Base-by-base conservation (phyloP, 2,113 vertebrate species). In the Xenus cinereus region DNA sequence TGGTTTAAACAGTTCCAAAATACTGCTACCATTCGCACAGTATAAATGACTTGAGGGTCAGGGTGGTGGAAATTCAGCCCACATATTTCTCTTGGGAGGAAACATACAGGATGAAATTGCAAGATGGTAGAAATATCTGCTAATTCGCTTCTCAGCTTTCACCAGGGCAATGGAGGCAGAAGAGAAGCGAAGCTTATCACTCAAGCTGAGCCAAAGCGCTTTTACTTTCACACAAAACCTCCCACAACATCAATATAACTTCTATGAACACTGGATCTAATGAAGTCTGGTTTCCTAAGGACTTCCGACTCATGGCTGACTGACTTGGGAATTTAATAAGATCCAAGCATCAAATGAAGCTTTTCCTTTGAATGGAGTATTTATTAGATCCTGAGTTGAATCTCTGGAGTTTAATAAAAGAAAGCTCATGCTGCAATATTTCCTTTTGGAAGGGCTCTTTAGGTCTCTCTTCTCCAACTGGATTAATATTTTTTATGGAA, bases 331-430 rank as follows among this genome's bases (percentile, higher is more conserved):
- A 78, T 95, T 96, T 87, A 96, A 93, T 96, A 95, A 94, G 91
- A 94, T 79, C 87, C 93, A 89, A 66, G 62, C 14, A 46, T 23
- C 8, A 95, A 96, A 96, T 78, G 81, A 97, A 95, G 91, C 92
- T 94, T 91, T 94, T 93, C 77, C 53, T 56, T 33, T 76, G 87
- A 95, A 93, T 76, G 71, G 66, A 83, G 71, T 84, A 69, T 94
- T 97, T 96, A 95, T 96, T 96, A 94, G 81, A 93, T 73, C 81
- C 93, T 45, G 66, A 66, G 74, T 79, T 76, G 94, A 94, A 82
- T 89, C 96, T 87, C 96, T 60, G 12, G 95, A 93, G 91, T 93
- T 97, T 96, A 96, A 96, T 97, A 96, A 95, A 96, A 93, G 74
- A 95, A 94, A 94, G 57, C 53, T 91, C 84, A 75, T 66, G 53